Evolutionary conservation across 2,888 invertebrate genomes (phyloP).

Genomic region (Nomada lathburiana): DNA sequence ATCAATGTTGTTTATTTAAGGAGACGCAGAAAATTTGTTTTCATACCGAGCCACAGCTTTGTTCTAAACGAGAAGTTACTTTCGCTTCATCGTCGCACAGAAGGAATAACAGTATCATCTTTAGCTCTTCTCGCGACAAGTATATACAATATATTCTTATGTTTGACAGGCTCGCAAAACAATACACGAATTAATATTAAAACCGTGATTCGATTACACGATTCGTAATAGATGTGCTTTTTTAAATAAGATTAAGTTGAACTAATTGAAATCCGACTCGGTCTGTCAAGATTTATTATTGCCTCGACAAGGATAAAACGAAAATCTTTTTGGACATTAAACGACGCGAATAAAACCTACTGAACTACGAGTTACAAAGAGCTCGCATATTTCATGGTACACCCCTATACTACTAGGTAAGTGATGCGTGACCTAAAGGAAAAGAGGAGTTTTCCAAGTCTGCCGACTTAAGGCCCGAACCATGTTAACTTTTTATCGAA

Average conservation of each 20-base stretch:
- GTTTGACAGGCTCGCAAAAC: background rate
- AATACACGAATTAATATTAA: background rate
- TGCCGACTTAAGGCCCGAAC: conserved; percentile 29
- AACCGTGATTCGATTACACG: background rate
- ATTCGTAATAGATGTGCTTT: background rate
- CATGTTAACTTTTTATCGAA: conserved; percentile 44
- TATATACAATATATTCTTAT: background rate
- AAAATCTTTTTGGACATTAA: conserved; percentile 32
- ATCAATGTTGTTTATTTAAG: background rate
- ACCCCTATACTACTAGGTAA: conserved; percentile 33
- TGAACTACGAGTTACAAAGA: conserved; percentile 28
- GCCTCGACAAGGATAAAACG: background rate
- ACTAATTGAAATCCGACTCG: background rate
- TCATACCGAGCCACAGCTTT: background rate
- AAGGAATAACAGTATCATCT: background rate
- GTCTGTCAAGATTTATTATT: background rate
- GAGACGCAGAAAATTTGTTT: background rate
- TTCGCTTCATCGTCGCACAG: background rate
- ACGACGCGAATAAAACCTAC: conserved; percentile 41
- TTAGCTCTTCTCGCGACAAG: background rate
- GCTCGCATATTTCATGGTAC: conserved; percentile 36
- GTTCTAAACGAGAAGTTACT: conserved; percentile 8
- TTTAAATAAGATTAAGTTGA: background rate
- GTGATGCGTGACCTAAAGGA: conserved; percentile 58
- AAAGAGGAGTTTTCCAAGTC: conserved; percentile 51